phyloP scores from a whole-genome alignment of 2,113 vertebrate species.

The Elaphurus davidianus region DNA sequence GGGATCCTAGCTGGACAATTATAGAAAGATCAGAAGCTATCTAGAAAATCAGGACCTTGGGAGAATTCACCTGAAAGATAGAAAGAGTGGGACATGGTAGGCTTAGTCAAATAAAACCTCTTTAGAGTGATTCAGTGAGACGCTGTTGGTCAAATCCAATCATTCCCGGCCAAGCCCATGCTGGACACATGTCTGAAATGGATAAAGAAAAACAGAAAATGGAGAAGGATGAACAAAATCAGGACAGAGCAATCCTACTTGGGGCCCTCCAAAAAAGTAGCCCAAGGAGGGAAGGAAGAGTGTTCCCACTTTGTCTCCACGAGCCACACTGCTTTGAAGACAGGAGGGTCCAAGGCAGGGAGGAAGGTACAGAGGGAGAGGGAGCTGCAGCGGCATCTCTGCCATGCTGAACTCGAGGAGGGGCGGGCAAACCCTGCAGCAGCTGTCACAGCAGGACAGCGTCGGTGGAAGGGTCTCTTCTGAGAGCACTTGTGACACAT shows the following conservation, averaged over 20 bases:
- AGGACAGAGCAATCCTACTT: not conserved
- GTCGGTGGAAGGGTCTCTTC: not conserved
- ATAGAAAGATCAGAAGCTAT: not conserved
- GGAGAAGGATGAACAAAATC: not conserved
- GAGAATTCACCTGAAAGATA: not conserved
- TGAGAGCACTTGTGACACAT: not conserved
- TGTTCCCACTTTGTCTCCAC: not conserved
- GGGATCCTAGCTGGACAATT: not conserved
- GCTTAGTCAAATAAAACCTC: not conserved
- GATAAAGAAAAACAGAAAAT: not conserved
- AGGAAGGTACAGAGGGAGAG: not conserved
- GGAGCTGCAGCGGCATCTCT: too few relatives aligned
- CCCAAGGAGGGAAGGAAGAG: not conserved
- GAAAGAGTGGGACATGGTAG: not conserved
- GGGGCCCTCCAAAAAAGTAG: not conserved
- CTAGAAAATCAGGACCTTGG: not conserved
- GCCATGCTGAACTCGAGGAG: not conserved
- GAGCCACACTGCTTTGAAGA: not conserved
- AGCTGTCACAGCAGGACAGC: not conserved
- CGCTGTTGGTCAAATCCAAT: not conserved
- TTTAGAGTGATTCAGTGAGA: not conserved
- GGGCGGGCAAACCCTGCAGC: not conserved
- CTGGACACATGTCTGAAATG: not conserved
- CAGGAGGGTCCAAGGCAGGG: accelerated
- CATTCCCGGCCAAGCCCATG: not conserved